A percentile compares a stretch with the other conserved stretches of the same genome.
Conservation (phyloP, 2,113 vertebrate species). For the Coturnix japonica region DNA sequence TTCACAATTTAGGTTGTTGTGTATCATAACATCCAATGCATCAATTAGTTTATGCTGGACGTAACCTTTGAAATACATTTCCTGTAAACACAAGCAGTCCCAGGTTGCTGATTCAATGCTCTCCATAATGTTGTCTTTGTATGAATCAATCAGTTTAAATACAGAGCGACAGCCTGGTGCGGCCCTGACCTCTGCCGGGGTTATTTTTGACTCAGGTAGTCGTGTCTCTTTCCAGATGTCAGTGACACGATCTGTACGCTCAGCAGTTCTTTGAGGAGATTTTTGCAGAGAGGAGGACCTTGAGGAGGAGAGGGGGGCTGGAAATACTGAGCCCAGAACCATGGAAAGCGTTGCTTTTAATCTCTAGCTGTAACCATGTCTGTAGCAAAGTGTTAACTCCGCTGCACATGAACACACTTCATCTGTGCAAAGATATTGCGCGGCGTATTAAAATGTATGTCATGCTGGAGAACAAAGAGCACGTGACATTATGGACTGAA, state of each 20-base stretch:
- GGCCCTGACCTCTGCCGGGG: conserved; percentile 61
- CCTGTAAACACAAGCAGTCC: conserved; percentile 34
- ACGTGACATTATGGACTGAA: conserved; percentile 44
- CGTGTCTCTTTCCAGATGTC: conserved; percentile 74
- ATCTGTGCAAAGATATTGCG: conserved; percentile 7
- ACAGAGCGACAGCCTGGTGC: conserved; percentile 69
- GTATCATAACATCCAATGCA: background rate
- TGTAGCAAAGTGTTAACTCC: conserved; percentile 59
- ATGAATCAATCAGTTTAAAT: conserved; percentile 72
- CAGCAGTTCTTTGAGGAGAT: conserved; percentile 14
- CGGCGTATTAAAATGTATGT: conserved; percentile 58
- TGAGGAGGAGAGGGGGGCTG: conserved; percentile 34
- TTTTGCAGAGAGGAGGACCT: background rate
- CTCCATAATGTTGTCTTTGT: conserved; percentile 66
- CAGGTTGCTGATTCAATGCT: conserved; percentile 43
- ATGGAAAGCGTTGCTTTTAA: conserved; percentile 50
- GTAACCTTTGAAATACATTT: conserved; percentile 15
- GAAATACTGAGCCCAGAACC: conserved; percentile 37
- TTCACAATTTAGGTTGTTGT: conserved; percentile 28
- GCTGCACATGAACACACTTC: conserved; percentile 39
- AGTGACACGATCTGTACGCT: conserved; percentile 70
- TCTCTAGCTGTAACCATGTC: conserved; percentile 59
- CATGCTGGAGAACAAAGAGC: conserved; percentile 69
- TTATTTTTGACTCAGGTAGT: conserved; percentile 67
- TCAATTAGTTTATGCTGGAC: conserved; percentile 6